A percentile compares a stretch with the other conserved stretches of the same genome.
These are phyloP conservation scores for Amiota communis DNA, from an alignment of 2,888 invertebrate genomes.

Conservation along the genomic window DNA sequence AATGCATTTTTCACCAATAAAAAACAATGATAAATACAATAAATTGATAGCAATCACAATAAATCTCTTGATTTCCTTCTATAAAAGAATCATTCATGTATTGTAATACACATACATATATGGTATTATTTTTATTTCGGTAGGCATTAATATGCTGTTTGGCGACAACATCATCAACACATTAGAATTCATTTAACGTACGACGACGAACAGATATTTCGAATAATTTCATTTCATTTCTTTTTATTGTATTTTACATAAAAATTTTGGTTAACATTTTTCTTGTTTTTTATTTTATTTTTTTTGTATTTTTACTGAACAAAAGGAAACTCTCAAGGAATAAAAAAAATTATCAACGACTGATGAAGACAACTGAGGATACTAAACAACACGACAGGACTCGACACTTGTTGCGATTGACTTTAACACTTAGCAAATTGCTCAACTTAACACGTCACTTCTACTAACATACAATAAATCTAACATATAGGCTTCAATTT, in stretches of 20 bases:
- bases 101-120: too few species aligned
- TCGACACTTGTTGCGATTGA: constrained; percentile 21
- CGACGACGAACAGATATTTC: not conserved
- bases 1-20: not conserved
- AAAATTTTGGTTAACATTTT: not conserved
- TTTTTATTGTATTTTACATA: not conserved
- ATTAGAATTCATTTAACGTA: constrained; percentile 21
- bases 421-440: not conserved
- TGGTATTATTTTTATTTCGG: not conserved
- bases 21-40: not conserved
- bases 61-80: not conserved
- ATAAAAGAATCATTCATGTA: not conserved
- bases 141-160: not conserved
- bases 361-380: not conserved
- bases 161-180: not conserved
- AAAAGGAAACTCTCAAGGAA: too few species aligned
- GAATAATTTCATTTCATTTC: not conserved
- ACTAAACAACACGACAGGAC: not conserved
- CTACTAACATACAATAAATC: too few species aligned
- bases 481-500: not conserved
- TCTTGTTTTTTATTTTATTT: not conserved
- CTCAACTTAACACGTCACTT: not conserved
- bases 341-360: not conserved
- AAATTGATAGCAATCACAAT: not conserved
- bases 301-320: not conserved